phyloP scores from a whole-genome alignment of 2,797 vertebrate species.

The Hippopotamyrus pictus region DNA sequence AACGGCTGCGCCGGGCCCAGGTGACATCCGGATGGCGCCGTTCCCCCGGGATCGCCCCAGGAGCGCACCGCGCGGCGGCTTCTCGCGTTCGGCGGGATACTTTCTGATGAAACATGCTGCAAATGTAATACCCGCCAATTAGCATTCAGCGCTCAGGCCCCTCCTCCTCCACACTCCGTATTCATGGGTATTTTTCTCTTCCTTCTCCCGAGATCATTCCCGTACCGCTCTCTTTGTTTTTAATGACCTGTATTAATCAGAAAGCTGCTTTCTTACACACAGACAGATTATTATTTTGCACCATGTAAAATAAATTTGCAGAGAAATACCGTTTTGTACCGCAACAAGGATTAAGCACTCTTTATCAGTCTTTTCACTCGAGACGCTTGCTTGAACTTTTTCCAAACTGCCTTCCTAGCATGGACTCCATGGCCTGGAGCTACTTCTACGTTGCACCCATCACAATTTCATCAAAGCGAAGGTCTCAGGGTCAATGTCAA shows the following conservation, averaged over 20 bases:
- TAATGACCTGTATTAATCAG: neutral
- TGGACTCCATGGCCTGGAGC: neutral
- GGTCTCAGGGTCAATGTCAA: neutral
- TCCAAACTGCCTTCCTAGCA: neutral
- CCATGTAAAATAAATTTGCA: neutral
- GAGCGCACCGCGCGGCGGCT: neutral
- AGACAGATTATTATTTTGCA: neutral
- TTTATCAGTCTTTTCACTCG: neutral
- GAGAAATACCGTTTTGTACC: neutral
- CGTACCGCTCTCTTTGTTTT: neutral
- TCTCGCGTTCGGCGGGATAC: neutral
- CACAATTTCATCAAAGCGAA: neutral
- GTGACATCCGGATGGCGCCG: neutral
- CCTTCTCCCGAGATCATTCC: neutral
- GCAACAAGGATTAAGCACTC: neutral
- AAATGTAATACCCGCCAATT: neutral
- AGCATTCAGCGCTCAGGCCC: conserved; percentile 3
- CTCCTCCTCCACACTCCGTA: neutral
- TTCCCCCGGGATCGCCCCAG: neutral
- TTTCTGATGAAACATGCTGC: conserved; percentile 16
- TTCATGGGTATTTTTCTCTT: neutral
- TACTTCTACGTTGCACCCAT: neutral
- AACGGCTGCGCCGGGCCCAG: neutral
- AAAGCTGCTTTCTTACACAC: neutral
- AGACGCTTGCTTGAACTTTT: neutral